phyloP scores from a whole-genome alignment of 1,140 invertebrate species.

The Holotrichia oblita region DNA sequence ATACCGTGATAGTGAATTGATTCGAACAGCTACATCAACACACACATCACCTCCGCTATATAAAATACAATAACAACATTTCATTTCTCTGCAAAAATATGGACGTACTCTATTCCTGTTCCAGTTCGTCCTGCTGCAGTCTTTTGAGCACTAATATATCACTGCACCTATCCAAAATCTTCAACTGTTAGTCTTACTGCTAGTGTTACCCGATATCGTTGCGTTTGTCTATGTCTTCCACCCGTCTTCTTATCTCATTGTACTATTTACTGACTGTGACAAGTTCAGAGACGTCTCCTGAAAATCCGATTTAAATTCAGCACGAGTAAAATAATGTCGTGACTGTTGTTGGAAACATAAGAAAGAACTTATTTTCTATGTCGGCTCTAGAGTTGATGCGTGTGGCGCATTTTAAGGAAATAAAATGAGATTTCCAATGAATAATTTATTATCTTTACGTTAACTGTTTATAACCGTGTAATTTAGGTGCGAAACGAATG shows the following conservation, averaged over 20 bases:
- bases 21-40: constrained; percentile 17
- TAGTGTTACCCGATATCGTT: background rate
- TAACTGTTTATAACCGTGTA: background rate
- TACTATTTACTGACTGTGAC: constrained; percentile 51
- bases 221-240: constrained; percentile 37
- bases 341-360: constrained; percentile 42
- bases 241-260: background rate
- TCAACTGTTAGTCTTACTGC: background rate
- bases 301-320: constrained; percentile 57
- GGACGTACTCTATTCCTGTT: constrained; percentile 6
- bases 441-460: constrained; percentile 20
- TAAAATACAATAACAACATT: constrained; percentile 37
- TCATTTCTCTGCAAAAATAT: background rate
- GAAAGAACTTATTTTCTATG: constrained; percentile 45
- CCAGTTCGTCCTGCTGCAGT: background rate
- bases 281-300: constrained; percentile 50
- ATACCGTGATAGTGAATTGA: constrained; percentile 16
- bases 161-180: constrained; percentile 16
- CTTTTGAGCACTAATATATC: background rate
- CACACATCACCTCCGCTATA: constrained; percentile 15
- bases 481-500: background rate
- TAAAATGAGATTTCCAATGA: constrained; percentile 12
- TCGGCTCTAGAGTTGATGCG: constrained; percentile 45
- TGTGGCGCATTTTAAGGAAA: constrained; percentile 36
- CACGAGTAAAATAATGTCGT: constrained; percentile 55